Percentiles rank a stretch among this genome's conserved stretches.
Conservation (phyloP, 2,113 vertebrate genomes). For the Brevimyrus niger region DNA sequence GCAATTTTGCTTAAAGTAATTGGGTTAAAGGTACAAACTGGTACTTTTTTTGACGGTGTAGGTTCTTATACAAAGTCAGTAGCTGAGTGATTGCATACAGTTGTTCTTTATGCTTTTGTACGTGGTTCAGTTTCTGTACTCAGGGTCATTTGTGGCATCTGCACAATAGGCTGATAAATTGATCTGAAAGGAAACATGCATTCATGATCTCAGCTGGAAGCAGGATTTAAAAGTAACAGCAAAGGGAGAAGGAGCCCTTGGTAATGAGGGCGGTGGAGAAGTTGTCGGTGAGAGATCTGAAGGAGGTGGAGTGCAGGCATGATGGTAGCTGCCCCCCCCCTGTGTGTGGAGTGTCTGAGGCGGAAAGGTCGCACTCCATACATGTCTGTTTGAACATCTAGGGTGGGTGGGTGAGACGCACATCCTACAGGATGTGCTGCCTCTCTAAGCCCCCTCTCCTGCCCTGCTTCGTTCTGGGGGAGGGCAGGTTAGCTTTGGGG, state of each 20-base stretch:
- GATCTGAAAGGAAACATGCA: neutral
- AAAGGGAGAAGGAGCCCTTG: neutral
- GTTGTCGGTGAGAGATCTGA: neutral
- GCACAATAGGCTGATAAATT: neutral
- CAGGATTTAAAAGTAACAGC: neutral
- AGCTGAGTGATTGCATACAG: neutral
- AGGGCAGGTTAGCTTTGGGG: neutral
- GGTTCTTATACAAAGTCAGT: neutral
- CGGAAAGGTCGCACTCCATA: constrained; percentile 47
- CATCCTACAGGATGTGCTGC: too few species aligned
- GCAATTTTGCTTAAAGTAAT: neutral
- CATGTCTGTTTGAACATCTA: constrained; percentile 1
- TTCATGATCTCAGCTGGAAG: neutral
- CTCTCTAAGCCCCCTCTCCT: neutral
- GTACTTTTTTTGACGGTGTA: neutral
- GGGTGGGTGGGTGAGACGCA: neutral
- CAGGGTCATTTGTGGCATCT: neutral
- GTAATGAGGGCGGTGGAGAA: too few species aligned
- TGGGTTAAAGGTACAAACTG: neutral
- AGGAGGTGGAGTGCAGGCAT: neutral
- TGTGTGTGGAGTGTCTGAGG: constrained; percentile 33
- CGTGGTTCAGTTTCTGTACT: neutral
- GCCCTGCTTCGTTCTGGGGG: neutral
- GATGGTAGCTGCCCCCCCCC: neutral
- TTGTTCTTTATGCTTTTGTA: neutral